These are phyloP conservation scores for Antheraea assamensis DNA, from an alignment of 2,888 invertebrate genomes.

Conservation along the genomic window DNA sequence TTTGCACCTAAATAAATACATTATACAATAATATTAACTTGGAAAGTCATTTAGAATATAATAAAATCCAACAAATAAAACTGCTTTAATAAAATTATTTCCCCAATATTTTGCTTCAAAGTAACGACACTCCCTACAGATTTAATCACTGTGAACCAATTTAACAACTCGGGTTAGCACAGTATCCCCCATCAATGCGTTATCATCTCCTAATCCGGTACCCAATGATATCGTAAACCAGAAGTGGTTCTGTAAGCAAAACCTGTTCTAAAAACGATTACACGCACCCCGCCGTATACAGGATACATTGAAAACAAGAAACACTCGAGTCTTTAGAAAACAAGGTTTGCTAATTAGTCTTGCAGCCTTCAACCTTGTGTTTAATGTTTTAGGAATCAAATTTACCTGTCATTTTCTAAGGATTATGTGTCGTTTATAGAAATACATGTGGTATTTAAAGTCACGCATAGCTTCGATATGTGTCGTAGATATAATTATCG, in stretches of 20 bases:
- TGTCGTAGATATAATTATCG: constrained; percentile 78
- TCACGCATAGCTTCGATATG: constrained; percentile 76
- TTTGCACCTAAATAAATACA: background rate
- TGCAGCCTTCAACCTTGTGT: constrained; percentile 52
- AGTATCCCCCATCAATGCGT: constrained; percentile 71
- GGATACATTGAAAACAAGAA: constrained; percentile 64
- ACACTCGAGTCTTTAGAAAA: constrained; percentile 48
- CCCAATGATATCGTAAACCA: constrained; percentile 75
- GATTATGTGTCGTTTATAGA: constrained; percentile 55
- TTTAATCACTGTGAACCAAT: constrained; percentile 66
- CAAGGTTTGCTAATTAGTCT: constrained; percentile 43
- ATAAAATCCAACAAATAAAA: constrained; percentile 35
- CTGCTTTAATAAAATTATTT: constrained; percentile 49
- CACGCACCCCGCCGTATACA: constrained; percentile 61
- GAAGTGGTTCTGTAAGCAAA: constrained; percentile 73
- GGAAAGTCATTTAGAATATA: constrained; percentile 18
- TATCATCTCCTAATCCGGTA: constrained; percentile 79
- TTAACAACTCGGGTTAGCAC: constrained; percentile 71
- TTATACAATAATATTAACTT: background rate
- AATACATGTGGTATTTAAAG: constrained; percentile 57
- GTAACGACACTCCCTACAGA: constrained; percentile 57
- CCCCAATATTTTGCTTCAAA: constrained; percentile 48
- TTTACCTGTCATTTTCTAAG: constrained; percentile 38
- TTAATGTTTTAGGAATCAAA: constrained; percentile 43
- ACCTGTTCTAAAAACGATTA: constrained; percentile 71